These are phyloP conservation scores for Drosophila arawakana DNA, from an alignment of 1,140 invertebrate genomes.

Conservation along the genomic window DNA sequence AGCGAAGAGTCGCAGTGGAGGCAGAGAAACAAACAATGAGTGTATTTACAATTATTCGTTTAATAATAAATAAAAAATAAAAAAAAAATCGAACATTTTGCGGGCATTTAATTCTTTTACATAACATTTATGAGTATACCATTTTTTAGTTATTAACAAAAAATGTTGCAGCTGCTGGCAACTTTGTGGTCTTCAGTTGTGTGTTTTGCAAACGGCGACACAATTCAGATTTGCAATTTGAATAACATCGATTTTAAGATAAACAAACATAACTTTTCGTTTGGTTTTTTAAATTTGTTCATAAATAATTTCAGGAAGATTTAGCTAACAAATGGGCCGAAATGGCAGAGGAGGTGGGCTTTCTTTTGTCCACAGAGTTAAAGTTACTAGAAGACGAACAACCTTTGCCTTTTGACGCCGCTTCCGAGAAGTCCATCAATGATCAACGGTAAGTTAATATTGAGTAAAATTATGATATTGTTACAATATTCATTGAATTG, in stretches of 20 bases:
- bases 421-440: constrained; percentile 92
- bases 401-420: constrained; percentile 93
- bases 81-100: constrained; percentile 32
- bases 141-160: constrained; percentile 6
- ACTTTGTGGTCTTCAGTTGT: background rate
- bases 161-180: background rate
- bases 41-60: constrained; percentile 14
- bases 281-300: constrained; percentile 14
- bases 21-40: constrained; percentile 13
- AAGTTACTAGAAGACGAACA: constrained; percentile 86
- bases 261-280: background rate
- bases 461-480: constrained; percentile 16
- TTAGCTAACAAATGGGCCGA: constrained; percentile 90
- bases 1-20: background rate
- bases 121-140: constrained; percentile 18
- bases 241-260: background rate
- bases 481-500: constrained; percentile 74
- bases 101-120: constrained; percentile 43
- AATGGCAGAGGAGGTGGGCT: constrained; percentile 88
- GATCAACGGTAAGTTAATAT: constrained; percentile 91
- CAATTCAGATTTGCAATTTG: background rate
- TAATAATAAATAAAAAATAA: constrained; percentile 1
- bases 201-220: too few relatives aligned
- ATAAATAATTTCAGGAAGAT: constrained; percentile 74
- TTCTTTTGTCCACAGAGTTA: constrained; percentile 86